Evolutionary conservation across 2,113 vertebrate genomes (phyloP).

Genomic region (Pelobates fuscus): DNA sequence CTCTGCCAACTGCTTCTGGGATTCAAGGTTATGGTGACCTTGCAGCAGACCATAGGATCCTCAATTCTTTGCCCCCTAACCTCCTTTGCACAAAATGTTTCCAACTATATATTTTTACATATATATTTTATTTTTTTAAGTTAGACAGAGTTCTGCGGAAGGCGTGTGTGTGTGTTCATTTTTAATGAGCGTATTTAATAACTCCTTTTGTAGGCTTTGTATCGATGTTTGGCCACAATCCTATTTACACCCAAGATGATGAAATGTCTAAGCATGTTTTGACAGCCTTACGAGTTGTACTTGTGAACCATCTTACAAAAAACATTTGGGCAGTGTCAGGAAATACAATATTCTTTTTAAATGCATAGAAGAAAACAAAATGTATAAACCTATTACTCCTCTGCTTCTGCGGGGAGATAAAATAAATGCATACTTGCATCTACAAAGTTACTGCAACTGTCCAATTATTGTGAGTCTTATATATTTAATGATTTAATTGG

Average conservation of each 20-base stretch:
- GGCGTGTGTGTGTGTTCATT: background rate
- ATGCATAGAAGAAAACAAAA: too few relatives aligned
- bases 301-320: background rate
- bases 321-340: background rate
- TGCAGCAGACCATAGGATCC: slow-evolving; percentile 34
- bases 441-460: too few relatives aligned
- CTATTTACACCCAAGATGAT: background rate
- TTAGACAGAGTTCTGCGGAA: background rate
- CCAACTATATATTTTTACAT: slow-evolving; percentile 15
- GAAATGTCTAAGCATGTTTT: background rate
- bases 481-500: too few relatives aligned
- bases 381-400: too few relatives aligned
- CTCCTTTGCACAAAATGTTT: slow-evolving; percentile 52
- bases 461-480: too few relatives aligned
- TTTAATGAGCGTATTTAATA: slow-evolving; percentile 46
- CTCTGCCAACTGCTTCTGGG: slow-evolving; percentile 35
- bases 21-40: slow-evolving; percentile 48
- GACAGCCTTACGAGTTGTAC: background rate
- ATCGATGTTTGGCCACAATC: slow-evolving; percentile 13
- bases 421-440: too few relatives aligned
- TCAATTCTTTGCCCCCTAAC: slow-evolving; percentile 24
- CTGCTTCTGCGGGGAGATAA: background rate
- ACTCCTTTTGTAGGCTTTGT: slow-evolving; percentile 21
- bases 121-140: background rate
- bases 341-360: too few relatives aligned